A percentile compares a stretch with the other conserved stretches of the same genome.
Conservation (phyloP, 2,797 vertebrate genomes). For the Neostethus bicornis region DNA sequence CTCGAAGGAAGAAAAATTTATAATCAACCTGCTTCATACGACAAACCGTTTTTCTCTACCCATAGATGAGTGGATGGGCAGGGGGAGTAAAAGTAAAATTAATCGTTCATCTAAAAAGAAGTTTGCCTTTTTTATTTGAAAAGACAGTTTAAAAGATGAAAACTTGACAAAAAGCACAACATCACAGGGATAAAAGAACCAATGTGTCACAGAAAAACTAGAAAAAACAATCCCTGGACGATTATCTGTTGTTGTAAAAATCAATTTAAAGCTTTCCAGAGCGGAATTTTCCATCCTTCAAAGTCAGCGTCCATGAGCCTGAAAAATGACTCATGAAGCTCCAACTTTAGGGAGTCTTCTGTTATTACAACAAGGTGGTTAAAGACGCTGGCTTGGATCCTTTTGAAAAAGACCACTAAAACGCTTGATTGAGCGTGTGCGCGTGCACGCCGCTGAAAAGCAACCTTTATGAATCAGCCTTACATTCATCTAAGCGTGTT, state of each 20-base stretch:
- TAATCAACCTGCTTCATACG: too few species aligned
- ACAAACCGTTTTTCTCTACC: too few species aligned
- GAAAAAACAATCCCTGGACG: neutral
- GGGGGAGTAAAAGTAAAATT: too few species aligned
- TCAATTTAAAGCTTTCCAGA: slow-evolving; percentile 13
- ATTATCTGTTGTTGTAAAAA: slow-evolving; percentile 4
- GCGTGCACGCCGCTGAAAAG: slow-evolving; percentile 6
- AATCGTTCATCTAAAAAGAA: too few species aligned
- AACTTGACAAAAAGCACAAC: too few species aligned
- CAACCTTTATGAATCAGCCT: slow-evolving; percentile 24
- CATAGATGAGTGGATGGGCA: too few species aligned
- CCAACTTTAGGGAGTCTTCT: slow-evolving; percentile 47
- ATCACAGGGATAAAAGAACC: neutral
- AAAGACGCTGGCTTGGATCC: slow-evolving; percentile 24
- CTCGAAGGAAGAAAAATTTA: too few species aligned
- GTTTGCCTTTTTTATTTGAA: too few species aligned
- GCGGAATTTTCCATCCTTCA: slow-evolving; percentile 17
- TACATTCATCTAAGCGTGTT: slow-evolving; percentile 38
- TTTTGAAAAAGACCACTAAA: slow-evolving; percentile 36
- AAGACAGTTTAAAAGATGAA: too few species aligned
- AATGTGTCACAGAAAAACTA: neutral
- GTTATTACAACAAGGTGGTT: slow-evolving; percentile 45
- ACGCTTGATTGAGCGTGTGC: slow-evolving; percentile 34
- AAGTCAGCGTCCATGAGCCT: slow-evolving; percentile 23
- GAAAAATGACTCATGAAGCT: slow-evolving; percentile 40